Base-by-base conservation (phyloP, 92 coral and sea anemone genomes). In the Palythoa grandis region DNA sequence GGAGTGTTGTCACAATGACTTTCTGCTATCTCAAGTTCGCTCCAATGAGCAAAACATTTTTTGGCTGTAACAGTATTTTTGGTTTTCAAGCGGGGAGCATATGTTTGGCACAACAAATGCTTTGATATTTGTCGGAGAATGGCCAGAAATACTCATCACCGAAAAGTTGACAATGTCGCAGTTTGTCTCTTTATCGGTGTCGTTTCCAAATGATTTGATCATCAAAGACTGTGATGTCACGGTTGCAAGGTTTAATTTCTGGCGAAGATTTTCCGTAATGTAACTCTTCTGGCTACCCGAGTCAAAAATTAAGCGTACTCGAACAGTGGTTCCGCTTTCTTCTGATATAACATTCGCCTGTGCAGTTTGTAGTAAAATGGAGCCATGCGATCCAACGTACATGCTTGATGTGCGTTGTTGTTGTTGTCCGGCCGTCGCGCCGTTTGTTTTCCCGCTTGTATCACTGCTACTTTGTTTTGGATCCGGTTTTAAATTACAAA, bases 221-320 rank as follows among this genome's bases (percentile, higher is more conserved):
- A 87, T 58, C 39, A 87, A 86, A 11, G 90, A 14, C 77, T 90
- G 88, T 50, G 70, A 87, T 67, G 79, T 77, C 53, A 40, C 87
- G 35, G 90, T 70, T 8, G 87, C 70, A 17, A 82, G 50, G 11
- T 61, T 52, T 78, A 85, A 69, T 77, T 88, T 82, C 29, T 90
- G n/a, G 4, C 66, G 22, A 14, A 60, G 0, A 16, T 2, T 60
- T 60, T 60, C 22, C 19, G 66, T 60, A 60, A 60, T 60, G 20
- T 60, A 60, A 60, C 91, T 92, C 70, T 87, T 86, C 82, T 92
- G 95, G 76, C 91, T 90, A 7, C 93, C 95, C 38, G 91, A 87
- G 74, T 92, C 86, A 72, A 90, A 90, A 38, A 89, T 87, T 11
- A 79, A 66, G 77, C 91, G 82, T 6, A 91, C 92, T 74, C 74